Conservation (phyloP, 2,113 vertebrate genomes). For the Paramormyrops kingsleyae region DNA sequence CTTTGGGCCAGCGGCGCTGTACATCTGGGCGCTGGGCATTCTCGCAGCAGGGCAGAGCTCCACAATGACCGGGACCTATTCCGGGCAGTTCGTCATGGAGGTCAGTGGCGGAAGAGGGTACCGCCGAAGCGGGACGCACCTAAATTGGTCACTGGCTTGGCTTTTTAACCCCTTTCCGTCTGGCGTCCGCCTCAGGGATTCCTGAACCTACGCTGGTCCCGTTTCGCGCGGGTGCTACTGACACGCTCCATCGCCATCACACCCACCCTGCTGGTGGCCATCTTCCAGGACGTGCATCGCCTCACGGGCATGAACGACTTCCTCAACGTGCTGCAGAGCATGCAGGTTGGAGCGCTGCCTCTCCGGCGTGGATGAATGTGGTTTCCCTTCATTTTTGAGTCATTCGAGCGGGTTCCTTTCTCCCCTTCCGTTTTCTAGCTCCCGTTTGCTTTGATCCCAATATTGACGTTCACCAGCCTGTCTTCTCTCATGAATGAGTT, state of each 20-base stretch:
- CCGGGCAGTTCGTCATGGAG: constrained; percentile 92
- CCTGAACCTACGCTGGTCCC: constrained; percentile 85
- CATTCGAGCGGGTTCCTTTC: not conserved
- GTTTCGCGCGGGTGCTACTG: constrained; percentile 80
- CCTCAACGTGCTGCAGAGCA: constrained; percentile 88
- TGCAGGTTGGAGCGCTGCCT: constrained; percentile 67
- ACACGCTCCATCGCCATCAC: constrained; percentile 84
- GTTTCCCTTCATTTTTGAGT: not conserved
- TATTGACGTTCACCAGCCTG: constrained; percentile 82
- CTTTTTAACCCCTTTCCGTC: not conserved
- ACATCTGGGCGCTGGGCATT: constrained; percentile 89
- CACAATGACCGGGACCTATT: constrained; percentile 90
- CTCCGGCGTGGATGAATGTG: not conserved
- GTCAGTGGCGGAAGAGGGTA: constrained; percentile 43
- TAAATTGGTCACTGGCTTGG: not conserved
- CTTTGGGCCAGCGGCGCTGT: constrained; percentile 77
- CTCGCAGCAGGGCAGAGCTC: constrained; percentile 90
- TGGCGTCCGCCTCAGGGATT: constrained; percentile 67
- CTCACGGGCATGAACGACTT: constrained; percentile 94
- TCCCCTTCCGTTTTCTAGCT: constrained; percentile 52
- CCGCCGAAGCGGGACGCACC: not conserved
- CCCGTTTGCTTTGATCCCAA: constrained; percentile 80
- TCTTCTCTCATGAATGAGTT: constrained; percentile 79
- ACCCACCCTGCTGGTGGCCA: constrained; percentile 81
- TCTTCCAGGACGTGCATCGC: constrained; percentile 80